phyloP scores from a whole-genome alignment of 2,888 invertebrate species.

The Azorinus chamasolen region DNA sequence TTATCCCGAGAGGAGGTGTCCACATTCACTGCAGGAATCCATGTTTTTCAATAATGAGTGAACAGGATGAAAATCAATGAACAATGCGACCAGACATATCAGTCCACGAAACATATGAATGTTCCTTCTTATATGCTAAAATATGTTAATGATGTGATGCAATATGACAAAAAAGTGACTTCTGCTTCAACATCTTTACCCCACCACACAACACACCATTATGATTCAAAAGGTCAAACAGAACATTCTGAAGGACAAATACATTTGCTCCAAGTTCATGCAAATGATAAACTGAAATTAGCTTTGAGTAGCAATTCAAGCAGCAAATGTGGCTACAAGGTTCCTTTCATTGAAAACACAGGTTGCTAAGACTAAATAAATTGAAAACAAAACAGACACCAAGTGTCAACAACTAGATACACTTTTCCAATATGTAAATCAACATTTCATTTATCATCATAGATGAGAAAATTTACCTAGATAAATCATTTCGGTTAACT shows the following conservation, averaged over 20 bases:
- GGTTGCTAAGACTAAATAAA: not conserved
- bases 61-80: conserved; percentile 43
- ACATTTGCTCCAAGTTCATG: conserved; percentile 32
- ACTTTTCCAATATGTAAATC: no score
- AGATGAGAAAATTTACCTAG: conserved; percentile 49
- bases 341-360: conserved; percentile 1
- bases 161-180: conserved; percentile 55
- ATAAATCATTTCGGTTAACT: conserved; percentile 35
- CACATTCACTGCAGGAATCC: conserved; percentile 25
- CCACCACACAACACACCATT: conserved; percentile 55
- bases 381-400: conserved; percentile 2
- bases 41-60: conserved; percentile 45
- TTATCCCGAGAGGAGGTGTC: conserved; percentile 2
- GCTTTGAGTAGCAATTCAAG: not conserved
- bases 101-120: conserved; percentile 2
- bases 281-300: conserved; percentile 7
- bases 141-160: conserved; percentile 56
- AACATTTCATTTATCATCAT: not conserved
- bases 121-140: not conserved
- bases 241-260: conserved; percentile 59
- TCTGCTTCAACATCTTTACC: conserved; percentile 38
- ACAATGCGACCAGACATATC: conserved; percentile 30
- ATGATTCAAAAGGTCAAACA: conserved; percentile 58
- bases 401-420: no score
- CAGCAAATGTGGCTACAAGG: not conserved